Base-by-base conservation (phyloP, 92 coral and sea anemone species). In the Siderastrea siderea region DNA sequence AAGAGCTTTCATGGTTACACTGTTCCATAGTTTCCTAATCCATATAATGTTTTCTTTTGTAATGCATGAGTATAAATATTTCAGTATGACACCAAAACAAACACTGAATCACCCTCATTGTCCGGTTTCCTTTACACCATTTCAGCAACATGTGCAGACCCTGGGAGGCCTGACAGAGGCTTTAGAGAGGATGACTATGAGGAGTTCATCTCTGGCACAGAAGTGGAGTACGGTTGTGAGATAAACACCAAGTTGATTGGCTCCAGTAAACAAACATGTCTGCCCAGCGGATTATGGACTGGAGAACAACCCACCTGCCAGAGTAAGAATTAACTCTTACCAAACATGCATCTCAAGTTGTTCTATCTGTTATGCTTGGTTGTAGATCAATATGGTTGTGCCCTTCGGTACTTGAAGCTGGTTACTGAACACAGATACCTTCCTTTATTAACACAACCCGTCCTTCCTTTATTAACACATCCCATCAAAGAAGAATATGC, bases 141-240 rank as follows among this genome's bases (percentile, higher is more conserved):
- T 26, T 45, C 11, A 90, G 98, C 93, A 52, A 71, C 89, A 46
- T 95, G 98, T 19, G 73, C 86, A 26, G 93, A 80, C 26, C 98
- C 96, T 16, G 96, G 90, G 6, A 87, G 65, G 2, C 96, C 98
- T n/a, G 60, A 83, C 10, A 71, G 79, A 68, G 93, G 91, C 87
- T 78, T 77, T 19, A 82, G 93, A 71, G 81, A 88, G 60, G 96
- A 86, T 11, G 75, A 75, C 12, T 11, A 88, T 49, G 83, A 64
- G 3, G 94, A 91, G 62, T 95, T 93, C 61, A 91, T 95, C 17
- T 75, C 96, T 73, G 96, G 98, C 17, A 95, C 92, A 86, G 90
- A 91, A 16, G 91, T 95, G 47, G 85, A 70, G 4, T 93, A 88
- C 80, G 92, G 93, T 1, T 95, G 98, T 86, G 84, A 86, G 50